Evolutionary conservation across 2,113 vertebrate genomes (phyloP).

Genomic region (Benitochromis conjunctus): DNA sequence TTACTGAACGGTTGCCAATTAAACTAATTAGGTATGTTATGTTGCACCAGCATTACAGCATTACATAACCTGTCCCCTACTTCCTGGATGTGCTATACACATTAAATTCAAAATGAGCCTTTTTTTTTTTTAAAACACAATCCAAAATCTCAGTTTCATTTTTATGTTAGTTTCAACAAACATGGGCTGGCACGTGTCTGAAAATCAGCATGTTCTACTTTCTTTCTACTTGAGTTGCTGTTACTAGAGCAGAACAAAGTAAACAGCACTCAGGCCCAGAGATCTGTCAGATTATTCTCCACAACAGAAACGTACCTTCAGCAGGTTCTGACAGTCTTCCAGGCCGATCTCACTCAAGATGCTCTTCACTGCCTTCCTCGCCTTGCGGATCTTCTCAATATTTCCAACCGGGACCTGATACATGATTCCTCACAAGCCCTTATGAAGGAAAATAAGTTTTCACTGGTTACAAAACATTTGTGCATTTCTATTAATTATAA

Average conservation of each 20-base stretch:
- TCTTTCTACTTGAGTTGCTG: neutral
- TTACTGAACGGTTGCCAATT: neutral
- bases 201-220: neutral
- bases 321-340: slow-evolving; percentile 65
- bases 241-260: neutral
- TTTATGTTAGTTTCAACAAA: neutral
- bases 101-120: neutral
- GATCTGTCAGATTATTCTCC: neutral
- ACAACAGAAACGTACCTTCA: slow-evolving; percentile 46
- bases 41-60: neutral
- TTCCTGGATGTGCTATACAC: neutral
- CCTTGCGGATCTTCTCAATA: slow-evolving; percentile 73
- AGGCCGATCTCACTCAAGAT: slow-evolving; percentile 71
- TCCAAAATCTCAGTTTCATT: neutral
- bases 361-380: slow-evolving; percentile 70
- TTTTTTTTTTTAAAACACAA: neutral
- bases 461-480: neutral
- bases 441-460: neutral
- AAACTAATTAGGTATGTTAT: neutral
- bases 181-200: neutral
- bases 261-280: neutral
- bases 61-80: neutral
- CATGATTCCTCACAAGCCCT: slow-evolving; percentile 53
- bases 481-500: neutral
- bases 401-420: slow-evolving; percentile 73